phyloP scores from a whole-genome alignment of 2,797 vertebrate species.

The Propithecus deckenii region DNA sequence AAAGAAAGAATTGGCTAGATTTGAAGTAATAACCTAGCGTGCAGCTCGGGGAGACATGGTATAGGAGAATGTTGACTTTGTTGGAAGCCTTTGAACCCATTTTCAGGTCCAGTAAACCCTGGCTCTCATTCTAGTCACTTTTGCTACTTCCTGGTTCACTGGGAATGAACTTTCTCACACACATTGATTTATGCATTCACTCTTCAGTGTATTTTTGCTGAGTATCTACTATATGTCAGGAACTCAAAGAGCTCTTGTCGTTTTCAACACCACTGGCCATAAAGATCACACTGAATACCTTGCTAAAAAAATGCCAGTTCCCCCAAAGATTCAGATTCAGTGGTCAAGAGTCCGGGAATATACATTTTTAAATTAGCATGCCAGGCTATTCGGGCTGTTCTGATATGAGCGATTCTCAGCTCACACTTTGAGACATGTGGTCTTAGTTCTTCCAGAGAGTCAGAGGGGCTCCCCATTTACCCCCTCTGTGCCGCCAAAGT shows the following conservation, averaged over 20 bases:
- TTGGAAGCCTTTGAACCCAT: not conserved
- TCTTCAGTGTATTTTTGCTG: not conserved
- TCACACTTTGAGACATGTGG: not conserved
- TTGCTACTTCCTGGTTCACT: not conserved
- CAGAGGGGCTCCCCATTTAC: not conserved
- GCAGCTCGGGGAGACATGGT: not conserved
- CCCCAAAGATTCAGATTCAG: not conserved
- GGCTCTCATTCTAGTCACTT: not conserved
- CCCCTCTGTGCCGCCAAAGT: not conserved
- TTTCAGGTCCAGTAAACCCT: not conserved
- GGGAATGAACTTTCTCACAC: not conserved
- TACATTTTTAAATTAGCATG: not conserved
- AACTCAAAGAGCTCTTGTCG: not conserved
- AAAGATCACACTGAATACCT: not conserved
- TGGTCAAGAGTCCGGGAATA: not conserved
- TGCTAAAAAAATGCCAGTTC: not conserved
- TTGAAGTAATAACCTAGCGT: not conserved
- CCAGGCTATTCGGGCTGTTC: not conserved
- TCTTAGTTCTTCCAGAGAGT: not conserved
- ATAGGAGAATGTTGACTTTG: not conserved
- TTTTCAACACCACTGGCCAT: not conserved
- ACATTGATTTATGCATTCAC: not conserved
- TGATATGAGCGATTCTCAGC: not conserved
- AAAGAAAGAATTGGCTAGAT: not conserved
- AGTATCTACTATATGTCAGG: not conserved